phyloP scores from a whole-genome alignment of 2,797 vertebrate species.

The Sebastes flavidus region DNA sequence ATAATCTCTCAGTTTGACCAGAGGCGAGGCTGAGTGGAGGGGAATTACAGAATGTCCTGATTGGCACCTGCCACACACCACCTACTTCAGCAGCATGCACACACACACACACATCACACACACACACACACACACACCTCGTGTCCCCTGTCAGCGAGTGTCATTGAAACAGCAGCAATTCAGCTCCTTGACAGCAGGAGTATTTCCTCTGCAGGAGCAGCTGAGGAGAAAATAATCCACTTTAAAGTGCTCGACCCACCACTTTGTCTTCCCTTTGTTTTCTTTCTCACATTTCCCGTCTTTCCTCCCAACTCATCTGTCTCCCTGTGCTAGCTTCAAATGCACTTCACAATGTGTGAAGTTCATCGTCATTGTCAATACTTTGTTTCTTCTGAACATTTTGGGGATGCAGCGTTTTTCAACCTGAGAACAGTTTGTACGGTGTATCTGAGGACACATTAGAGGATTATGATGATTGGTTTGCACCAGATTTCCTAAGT shows the following conservation, averaged over 20 bases:
- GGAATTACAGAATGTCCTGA: slow-evolving; percentile 69
- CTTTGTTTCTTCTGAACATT: not conserved
- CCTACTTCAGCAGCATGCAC: slow-evolving; percentile 4
- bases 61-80: slow-evolving; percentile 60
- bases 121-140: not conserved
- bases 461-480: not conserved
- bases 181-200: slow-evolving; percentile 38
- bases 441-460: not conserved
- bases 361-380: not conserved
- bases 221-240: slow-evolving; percentile 50
- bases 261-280: slow-evolving; percentile 36
- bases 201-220: slow-evolving; percentile 35
- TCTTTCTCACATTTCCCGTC: not conserved
- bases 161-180: slow-evolving; percentile 45
- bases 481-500: not conserved
- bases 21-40: slow-evolving; percentile 45
- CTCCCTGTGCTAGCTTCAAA: not conserved
- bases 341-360: not conserved
- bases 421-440: not conserved
- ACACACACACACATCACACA: not conserved
- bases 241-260: slow-evolving; percentile 31
- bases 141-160: slow-evolving; percentile 31
- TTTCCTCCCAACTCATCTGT: not conserved
- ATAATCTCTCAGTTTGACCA: slow-evolving; percentile 71
- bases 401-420: not conserved